Evolutionary conservation across 2,113 vertebrate species (phyloP), one percentile per base, ranked within the genome.

Genomic region (Neotragus moschatus): DNA sequence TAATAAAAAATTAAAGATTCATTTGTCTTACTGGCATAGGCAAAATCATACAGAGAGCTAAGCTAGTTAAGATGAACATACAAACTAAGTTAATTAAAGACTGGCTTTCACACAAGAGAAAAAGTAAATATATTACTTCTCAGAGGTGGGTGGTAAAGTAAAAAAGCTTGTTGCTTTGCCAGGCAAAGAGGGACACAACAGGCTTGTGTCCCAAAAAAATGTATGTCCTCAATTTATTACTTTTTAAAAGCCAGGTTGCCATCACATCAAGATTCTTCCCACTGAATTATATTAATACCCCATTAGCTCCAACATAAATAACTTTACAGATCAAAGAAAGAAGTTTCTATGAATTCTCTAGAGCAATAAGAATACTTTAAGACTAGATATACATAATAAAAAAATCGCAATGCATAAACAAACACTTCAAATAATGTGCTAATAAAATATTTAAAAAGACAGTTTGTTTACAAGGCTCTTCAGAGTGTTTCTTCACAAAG

Each of bases 11-110:
- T 80, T 26, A 86, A 96, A 81, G 21, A 88, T 43, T 51, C 36
- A 51, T 63, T 87, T 93, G 49, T 17, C 39, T 58, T 80, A 84
- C 1, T 66, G 36, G 51, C 80, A 95, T 1, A 88, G 39, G 11
- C 51, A 93, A 94, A 95, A 87, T 79, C 80, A 66, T 47, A 90
- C 9, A 91, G 17, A 97, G 7, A 98, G 7, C 36, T 70, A 96
- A 75, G 21, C 25, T 92, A 91, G 47, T 75, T 93, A 70, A 96
- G 79, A 91, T 12, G 2, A 49, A 84, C 26, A 91, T 4, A 73
- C 3, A 91, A 94, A 87, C 25, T 84, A 77, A 87, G 12, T 58
- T 79, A 79, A 36, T 58, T 90, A 93, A 89, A 49, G 95, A 94
- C n/a, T 55, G 21, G n/a, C 47, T 97, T 93, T 90, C 84, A 88